A percentile compares a stretch with the other conserved stretches of the same genome.
Evolutionary conservation across 1,140 invertebrate species (phyloP).

Genomic region (Diorhabda sublineata): DNA sequence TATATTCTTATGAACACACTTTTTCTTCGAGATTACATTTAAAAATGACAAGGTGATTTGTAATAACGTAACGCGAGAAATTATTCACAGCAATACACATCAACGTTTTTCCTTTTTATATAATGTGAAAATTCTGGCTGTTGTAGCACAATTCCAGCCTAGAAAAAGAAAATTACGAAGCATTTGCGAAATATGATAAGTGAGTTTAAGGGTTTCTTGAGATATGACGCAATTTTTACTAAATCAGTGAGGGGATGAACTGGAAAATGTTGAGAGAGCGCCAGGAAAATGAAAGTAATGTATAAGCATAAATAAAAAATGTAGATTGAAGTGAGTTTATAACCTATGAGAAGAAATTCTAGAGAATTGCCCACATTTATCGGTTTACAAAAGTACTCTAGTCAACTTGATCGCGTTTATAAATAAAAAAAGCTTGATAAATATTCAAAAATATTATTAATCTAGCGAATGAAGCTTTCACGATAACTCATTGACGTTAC

Average conservation of each 20-base stretch:
- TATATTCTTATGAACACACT: background rate
- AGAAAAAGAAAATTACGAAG: background rate
- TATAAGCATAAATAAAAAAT: no score
- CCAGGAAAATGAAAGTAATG: no score
- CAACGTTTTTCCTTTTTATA: background rate
- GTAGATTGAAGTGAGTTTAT: no score
- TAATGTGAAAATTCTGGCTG: no score
- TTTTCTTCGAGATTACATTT: background rate
- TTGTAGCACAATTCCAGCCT: background rate
- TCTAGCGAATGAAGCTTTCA: no score
- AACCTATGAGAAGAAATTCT: no score
- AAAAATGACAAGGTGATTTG: slow-evolving; percentile 1
- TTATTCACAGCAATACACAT: slow-evolving; percentile 2
- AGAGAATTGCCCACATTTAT: no score
- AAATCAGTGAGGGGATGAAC: background rate
- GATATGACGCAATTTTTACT: background rate
- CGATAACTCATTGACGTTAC: no score
- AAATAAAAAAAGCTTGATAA: no score
- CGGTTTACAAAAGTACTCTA: no score
- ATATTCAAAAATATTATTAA: no score
- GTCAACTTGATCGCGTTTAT: no score
- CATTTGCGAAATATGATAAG: background rate
- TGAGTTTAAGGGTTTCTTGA: background rate
- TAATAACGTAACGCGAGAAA: background rate
- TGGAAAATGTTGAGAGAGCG: background rate